Conservation (phyloP, 2,888 invertebrate genomes). For the Gasteruption jaculator region DNA sequence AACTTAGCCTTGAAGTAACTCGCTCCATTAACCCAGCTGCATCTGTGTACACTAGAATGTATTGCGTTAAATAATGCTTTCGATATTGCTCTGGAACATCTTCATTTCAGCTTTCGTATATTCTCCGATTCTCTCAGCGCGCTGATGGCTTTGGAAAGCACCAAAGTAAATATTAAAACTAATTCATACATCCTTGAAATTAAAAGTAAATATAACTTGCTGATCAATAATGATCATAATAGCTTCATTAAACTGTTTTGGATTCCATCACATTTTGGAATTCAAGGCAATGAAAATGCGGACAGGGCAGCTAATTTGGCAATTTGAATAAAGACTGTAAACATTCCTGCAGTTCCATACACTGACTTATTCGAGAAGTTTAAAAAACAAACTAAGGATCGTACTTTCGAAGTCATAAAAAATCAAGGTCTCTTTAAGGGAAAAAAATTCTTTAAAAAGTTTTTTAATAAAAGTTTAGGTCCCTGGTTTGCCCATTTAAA, state of each 20-base stretch:
- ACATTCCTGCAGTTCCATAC: conserved; percentile 1
- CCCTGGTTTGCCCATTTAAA: conserved; percentile 10
- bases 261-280: conserved; percentile 16
- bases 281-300: conserved; percentile 15
- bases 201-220: conserved; percentile 10
- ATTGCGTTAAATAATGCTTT: no score
- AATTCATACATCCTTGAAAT: conserved; percentile 12
- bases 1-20: no score
- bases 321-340: not conserved
- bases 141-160: conserved; percentile 5
- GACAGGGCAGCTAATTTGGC: conserved; percentile 13
- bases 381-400: conserved; percentile 3
- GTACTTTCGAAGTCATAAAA: conserved; percentile 5
- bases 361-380: conserved; percentile 6
- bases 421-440: conserved; percentile 9
- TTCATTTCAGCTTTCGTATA: no score
- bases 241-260: conserved; percentile 10
- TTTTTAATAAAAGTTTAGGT: not conserved
- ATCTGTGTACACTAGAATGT: no score
- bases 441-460: conserved; percentile 7
- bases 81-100: no score
- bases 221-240: not conserved
- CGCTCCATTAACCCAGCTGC: no score
- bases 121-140: conserved; percentile 17
- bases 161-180: conserved; percentile 3